A percentile compares a stretch with the other conserved stretches of the same genome.
These are phyloP conservation scores for Dendrolimus pini DNA, from an alignment of 2,888 invertebrate species.

Conservation along the genomic window DNA sequence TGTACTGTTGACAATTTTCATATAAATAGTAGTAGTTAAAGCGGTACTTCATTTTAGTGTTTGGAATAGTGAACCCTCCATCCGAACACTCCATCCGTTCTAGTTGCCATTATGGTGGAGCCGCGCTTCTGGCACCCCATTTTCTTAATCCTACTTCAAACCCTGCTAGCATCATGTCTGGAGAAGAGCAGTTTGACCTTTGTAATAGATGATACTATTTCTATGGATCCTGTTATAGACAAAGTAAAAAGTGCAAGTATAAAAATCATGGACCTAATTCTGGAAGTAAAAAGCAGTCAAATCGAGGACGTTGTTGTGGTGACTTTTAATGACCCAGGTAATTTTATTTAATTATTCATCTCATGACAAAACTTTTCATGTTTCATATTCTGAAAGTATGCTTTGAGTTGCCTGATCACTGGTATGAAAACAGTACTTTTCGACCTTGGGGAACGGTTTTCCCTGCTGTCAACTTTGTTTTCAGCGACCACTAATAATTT, in stretches of 20 bases:
- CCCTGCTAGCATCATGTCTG: background rate
- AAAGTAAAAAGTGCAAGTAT: constrained; percentile 21
- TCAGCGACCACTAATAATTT: no score
- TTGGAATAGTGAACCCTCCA: no score
- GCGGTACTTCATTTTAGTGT: no score
- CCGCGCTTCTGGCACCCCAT: background rate
- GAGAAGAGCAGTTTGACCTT: constrained; percentile 27
- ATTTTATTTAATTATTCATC: constrained; percentile 6
- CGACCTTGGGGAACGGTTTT: no score
- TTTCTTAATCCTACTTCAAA: background rate
- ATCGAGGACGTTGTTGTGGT: constrained; percentile 32
- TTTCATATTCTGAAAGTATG: no score
- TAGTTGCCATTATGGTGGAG: background rate
- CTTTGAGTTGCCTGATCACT: no score
- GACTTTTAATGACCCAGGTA: constrained; percentile 33
- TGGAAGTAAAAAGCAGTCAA: constrained; percentile 17
- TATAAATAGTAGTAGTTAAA: no score
- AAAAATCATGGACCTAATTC: constrained; percentile 23
- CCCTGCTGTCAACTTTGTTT: no score
- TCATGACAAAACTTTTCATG: background rate
- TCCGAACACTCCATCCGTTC: no score
- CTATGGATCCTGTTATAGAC: constrained; percentile 28
- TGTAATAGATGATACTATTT: constrained; percentile 33
- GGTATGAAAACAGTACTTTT: no score
- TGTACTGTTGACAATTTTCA: no score